phyloP scores from a whole-genome alignment of 2,113 vertebrate species.

The Amphiprion percula region DNA sequence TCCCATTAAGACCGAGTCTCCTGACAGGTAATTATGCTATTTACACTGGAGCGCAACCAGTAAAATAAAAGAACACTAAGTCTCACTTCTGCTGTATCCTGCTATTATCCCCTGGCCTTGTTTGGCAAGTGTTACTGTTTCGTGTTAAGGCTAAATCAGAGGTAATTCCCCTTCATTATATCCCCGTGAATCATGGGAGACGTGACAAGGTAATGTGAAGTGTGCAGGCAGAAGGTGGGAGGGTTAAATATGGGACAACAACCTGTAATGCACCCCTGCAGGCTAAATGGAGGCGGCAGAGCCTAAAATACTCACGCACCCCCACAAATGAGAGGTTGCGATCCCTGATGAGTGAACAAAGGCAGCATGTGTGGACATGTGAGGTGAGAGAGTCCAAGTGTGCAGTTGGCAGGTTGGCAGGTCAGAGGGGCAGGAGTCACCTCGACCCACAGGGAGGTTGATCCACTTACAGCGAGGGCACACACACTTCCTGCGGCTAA shows the following conservation, averaged over 20 bases:
- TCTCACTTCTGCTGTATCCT: conserved; percentile 8
- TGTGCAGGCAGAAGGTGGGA: conserved; percentile 12
- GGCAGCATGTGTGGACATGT: conserved; percentile 2
- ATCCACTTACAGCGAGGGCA: conserved; percentile 29
- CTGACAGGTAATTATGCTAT: conserved; percentile 21
- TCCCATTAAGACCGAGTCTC: conserved; percentile 1
- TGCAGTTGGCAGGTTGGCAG: conserved; percentile 16
- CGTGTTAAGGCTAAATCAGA: conserved; percentile 56
- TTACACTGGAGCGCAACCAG: conserved; percentile 1
- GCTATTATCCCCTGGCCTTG: conserved; percentile 30
- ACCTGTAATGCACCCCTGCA: conserved; percentile 31
- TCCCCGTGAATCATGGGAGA: conserved; percentile 52
- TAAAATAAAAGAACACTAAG: conserved; percentile 15
- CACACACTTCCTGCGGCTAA: conserved; percentile 31
- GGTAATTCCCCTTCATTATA: conserved; percentile 53
- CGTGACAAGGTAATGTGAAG: neutral
- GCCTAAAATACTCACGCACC: conserved; percentile 1
- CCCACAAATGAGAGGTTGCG: conserved; percentile 27
- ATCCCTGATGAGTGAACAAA: conserved; percentile 50
- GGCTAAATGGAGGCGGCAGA: conserved; percentile 16
- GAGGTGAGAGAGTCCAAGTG: conserved; percentile 25
- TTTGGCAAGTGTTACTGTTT: conserved; percentile 55
- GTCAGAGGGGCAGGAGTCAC: conserved; percentile 37
- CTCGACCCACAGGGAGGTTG: conserved; percentile 16
- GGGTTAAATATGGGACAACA: conserved; percentile 39